Evolutionary conservation across 2,113 vertebrate genomes (phyloP).

Genomic region (Desmodus rotundus): DNA sequence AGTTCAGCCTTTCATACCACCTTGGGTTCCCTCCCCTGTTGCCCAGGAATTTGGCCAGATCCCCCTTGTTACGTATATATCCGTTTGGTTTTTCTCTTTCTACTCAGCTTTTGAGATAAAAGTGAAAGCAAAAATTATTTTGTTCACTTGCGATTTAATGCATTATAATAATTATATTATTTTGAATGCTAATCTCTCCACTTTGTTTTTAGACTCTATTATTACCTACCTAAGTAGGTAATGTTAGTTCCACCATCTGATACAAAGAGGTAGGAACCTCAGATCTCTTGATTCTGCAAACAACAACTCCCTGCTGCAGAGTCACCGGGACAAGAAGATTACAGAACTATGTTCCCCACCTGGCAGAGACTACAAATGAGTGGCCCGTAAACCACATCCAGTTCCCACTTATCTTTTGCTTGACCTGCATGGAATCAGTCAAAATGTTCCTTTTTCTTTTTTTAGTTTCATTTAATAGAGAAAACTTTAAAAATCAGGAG

Average conservation of each 20-base stretch:
- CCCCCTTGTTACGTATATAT: background rate
- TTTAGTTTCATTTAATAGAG: background rate
- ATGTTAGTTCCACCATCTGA: background rate
- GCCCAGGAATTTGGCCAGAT: too few species aligned
- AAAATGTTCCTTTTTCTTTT: background rate
- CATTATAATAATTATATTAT: background rate
- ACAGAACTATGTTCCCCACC: background rate
- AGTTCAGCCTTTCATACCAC: too few species aligned
- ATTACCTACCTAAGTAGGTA: background rate
- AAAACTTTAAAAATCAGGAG: background rate
- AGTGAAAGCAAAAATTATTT: background rate
- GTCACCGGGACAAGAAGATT: background rate
- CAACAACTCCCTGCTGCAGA: background rate
- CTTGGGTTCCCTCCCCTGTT: too few species aligned
- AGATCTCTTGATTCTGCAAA: background rate
- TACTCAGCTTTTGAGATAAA: slow-evolving; percentile 27
- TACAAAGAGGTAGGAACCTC: background rate
- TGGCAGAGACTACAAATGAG: background rate
- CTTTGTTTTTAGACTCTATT: slow-evolving; percentile 21
- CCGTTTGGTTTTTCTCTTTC: background rate
- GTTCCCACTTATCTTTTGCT: background rate
- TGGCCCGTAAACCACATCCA: background rate
- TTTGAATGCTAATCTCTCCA: background rate
- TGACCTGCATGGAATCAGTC: background rate
- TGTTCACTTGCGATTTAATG: background rate